A percentile compares a stretch with the other conserved stretches of the same genome.
Conservation (phyloP, 2,888 invertebrate species). For the Oasisia sp. region DNA sequence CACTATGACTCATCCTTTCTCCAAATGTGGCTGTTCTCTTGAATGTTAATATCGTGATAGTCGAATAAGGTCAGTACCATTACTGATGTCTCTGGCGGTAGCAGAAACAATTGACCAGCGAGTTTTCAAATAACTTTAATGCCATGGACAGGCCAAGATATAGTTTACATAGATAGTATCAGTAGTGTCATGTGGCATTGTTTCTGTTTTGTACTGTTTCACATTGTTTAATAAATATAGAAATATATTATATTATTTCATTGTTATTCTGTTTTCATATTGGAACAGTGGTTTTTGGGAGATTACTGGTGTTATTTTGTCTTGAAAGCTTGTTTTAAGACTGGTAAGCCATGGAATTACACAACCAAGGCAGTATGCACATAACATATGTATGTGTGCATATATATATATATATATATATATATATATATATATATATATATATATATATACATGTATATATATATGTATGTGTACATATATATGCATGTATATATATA, state of each 20-base stretch:
- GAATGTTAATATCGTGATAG: neutral
- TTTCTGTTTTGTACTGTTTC: neutral
- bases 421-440: too few species aligned
- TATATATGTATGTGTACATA: too few species aligned
- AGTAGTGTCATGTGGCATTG: too few species aligned
- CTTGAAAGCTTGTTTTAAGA: neutral
- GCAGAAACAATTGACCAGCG: neutral
- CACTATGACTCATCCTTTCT: too few species aligned
- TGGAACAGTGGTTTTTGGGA: neutral
- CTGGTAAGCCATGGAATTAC: too few species aligned
- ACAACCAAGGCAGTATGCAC: too few species aligned
- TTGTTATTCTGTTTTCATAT: neutral
- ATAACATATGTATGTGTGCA: too few species aligned
- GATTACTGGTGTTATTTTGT: neutral
- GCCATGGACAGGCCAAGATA: neutral
- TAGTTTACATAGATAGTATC: neutral
- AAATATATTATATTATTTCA: neutral
- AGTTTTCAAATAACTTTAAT: neutral
- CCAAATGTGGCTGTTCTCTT: neutral
- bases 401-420: too few species aligned
- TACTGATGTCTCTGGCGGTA: neutral
- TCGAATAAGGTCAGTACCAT: neutral
- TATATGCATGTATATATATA: too few species aligned
- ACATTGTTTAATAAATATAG: neutral
- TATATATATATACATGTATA: too few species aligned